Base-by-base conservation (phyloP, 2,113 vertebrate genomes). In the Halichoeres trimaculatus region DNA sequence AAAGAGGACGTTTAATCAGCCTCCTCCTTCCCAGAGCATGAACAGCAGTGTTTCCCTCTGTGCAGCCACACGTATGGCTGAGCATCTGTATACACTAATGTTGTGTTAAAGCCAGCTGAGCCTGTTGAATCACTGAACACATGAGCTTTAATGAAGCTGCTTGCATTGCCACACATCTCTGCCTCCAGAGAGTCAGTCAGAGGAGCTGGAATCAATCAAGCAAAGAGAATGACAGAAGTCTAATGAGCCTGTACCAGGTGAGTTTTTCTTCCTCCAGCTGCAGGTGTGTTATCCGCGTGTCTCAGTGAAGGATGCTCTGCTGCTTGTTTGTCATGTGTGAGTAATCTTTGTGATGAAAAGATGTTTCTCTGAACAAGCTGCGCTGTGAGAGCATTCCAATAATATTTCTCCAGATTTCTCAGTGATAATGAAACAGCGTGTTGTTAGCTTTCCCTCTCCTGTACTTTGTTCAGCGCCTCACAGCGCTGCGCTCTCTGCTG, bases 321-420 rank as follows among this genome's bases (percentile, higher is more conserved):
- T 48, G 36, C 71, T 67, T 56, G 61, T 40, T 53, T 68, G 3
- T 20, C 22, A 35, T 22, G 13, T 35, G 54, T 56, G 69, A 68
- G 60, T 74, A 57, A 76, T 70, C 55, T 34, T 34, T 80, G 23
- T 64, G 8, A 70, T 8, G 57, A 67, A 62, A 51, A 23, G 1
- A 38, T 26, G 26, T 64, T 59, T 68, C 58, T 52, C 43, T 4
- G 11, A 24, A n/a, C 40, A 14, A 48, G 30, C n/a, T 50, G 10
- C 17, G 48, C 34, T 54, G 51, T 11, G 1, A 26, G 10, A 20
- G 22, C 5, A n/a, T 55, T 59, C 55, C 12, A 26, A 70, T 50
- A 36, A 20, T 19, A 57, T 24, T 26, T 22, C 11, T 40, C 16
- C 34, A 13, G 14, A 62, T 35, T 50, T 61, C 10, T 14, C 20